phyloP scores from a whole-genome alignment of 2,113 vertebrate species.

The Tursiops truncatus region DNA sequence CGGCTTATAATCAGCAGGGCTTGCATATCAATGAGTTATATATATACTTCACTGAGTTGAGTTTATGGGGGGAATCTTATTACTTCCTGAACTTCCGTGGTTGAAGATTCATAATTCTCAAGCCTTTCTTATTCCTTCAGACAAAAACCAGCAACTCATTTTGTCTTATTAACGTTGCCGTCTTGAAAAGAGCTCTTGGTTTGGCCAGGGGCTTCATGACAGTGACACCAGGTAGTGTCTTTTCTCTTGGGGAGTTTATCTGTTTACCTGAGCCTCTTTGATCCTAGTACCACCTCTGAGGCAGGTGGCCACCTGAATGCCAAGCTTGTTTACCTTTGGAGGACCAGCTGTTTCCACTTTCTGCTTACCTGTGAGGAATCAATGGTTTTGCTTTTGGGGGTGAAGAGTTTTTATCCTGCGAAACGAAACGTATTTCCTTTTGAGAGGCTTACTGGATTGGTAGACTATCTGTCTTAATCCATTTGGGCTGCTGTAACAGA shows the following conservation, averaged over 20 bases:
- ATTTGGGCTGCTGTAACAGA: neutral
- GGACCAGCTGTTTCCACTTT: neutral
- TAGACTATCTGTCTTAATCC: neutral
- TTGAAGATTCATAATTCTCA: neutral
- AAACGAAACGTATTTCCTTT: neutral
- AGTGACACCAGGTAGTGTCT: neutral
- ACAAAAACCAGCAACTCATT: neutral
- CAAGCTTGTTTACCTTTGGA: neutral
- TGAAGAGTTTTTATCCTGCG: neutral
- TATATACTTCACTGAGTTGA: neutral
- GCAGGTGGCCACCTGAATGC: neutral
- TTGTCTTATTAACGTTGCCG: neutral
- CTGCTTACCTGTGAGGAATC: neutral
- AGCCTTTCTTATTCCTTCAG: neutral
- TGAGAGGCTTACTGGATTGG: neutral
- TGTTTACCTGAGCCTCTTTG: neutral
- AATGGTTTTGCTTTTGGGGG: neutral
- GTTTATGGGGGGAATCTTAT: neutral
- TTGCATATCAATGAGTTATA: neutral
- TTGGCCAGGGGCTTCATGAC: neutral
- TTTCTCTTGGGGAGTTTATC: neutral
- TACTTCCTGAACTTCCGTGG: neutral
- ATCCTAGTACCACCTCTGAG: neutral
- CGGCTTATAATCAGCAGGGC: neutral
- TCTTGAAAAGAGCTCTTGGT: neutral